Conservation (phyloP, 1,140 invertebrate species). For the Eurosta solidaginis region DNA sequence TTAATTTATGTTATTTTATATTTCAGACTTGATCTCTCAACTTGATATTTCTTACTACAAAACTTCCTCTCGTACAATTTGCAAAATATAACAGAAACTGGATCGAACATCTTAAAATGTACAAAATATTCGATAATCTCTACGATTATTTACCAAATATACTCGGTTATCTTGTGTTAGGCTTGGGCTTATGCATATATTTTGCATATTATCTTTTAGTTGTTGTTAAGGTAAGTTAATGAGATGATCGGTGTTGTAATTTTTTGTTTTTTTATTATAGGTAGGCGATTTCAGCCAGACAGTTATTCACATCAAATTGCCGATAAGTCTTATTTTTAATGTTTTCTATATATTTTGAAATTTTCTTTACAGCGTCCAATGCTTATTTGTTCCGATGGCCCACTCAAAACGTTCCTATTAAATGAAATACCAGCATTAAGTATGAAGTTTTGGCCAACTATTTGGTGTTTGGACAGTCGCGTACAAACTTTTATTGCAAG, state of each 20-base stretch:
- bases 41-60: too few relatives aligned
- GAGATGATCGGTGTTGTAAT: background rate
- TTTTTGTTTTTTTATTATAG: constrained; percentile 45
- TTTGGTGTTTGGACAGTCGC: constrained; percentile 84
- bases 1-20: too few relatives aligned
- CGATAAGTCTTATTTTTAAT: too few relatives aligned
- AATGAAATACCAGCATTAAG: constrained; percentile 71
- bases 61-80: too few relatives aligned
- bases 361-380: constrained; percentile 53
- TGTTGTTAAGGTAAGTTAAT: constrained; percentile 56
- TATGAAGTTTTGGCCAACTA: constrained; percentile 81
- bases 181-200: constrained; percentile 48
- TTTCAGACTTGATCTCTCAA: too few relatives aligned
- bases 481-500: constrained; percentile 80
- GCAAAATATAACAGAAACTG: too few relatives aligned
- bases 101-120: background rate
- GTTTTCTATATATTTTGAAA: background rate
- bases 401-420: constrained; percentile 70
- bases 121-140: constrained; percentile 47
- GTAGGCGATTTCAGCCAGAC: too few relatives aligned
- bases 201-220: constrained; percentile 55
- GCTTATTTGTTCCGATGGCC: constrained; percentile 48
- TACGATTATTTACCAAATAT: constrained; percentile 49
- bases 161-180: constrained; percentile 49
- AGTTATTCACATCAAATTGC: too few relatives aligned